Conservation (phyloP, 2,797 vertebrate species). For the Premnoplex brunnescens region DNA sequence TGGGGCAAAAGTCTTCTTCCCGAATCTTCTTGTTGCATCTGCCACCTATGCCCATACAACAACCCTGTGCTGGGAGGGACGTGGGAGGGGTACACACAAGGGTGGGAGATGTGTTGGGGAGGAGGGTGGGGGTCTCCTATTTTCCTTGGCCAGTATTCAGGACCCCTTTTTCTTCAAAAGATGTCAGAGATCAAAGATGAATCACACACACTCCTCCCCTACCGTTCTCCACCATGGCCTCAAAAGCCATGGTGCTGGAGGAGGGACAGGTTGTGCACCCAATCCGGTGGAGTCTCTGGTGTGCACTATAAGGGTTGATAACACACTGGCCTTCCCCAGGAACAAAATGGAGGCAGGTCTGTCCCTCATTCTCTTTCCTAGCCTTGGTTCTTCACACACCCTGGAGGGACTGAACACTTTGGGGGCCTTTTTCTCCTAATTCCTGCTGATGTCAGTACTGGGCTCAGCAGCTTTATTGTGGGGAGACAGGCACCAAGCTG, state of each 20-base stretch:
- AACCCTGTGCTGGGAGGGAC: neutral
- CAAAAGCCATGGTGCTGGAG: neutral
- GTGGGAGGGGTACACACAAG: neutral
- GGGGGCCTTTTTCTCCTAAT: neutral
- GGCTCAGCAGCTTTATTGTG: constrained; percentile 6
- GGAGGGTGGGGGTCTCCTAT: neutral
- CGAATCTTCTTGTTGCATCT: rapidly evolving
- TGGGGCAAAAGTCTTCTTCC: neutral
- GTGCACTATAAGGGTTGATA: neutral
- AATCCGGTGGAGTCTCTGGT: neutral
- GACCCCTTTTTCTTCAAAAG: too few relatives aligned
- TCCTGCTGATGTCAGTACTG: neutral
- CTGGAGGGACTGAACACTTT: rapidly evolving
- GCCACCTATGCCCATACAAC: rapidly evolving
- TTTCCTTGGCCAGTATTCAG: neutral
- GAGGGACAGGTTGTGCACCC: neutral
- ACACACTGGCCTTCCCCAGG: neutral
- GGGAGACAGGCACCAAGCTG: neutral
- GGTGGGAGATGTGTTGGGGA: neutral
- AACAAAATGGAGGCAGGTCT: neutral
- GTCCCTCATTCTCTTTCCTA: neutral
- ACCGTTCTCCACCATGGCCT: neutral
- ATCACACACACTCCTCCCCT: neutral
- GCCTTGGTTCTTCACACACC: neutral
- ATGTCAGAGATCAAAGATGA: neutral